Evolutionary conservation across 2,888 invertebrate genomes (phyloP).

Genomic region (Fissipunctia ypsillon): DNA sequence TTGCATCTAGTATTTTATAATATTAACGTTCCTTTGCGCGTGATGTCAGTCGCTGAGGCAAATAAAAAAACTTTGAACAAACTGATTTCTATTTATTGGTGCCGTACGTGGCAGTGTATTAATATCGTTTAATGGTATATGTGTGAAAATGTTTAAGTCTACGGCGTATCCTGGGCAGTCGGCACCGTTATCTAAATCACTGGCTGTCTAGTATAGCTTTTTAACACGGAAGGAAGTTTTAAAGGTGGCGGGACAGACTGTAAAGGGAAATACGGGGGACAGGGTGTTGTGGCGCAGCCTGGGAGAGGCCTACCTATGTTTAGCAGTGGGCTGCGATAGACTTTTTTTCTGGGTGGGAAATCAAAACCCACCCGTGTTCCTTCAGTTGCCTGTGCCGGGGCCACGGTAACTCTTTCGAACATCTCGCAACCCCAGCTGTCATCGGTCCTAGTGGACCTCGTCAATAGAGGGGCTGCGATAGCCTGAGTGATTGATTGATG

Average conservation of each 20-base stretch:
- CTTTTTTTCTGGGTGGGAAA: too few species aligned
- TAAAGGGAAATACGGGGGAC: too few species aligned
- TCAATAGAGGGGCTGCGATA: not conserved
- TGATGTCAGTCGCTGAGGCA: constrained; percentile 4
- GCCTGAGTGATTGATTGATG: not conserved
- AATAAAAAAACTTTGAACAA: constrained; percentile 14
- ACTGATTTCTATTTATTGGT: constrained; percentile 4
- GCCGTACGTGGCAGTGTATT: not conserved
- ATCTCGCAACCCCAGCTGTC: too few species aligned
- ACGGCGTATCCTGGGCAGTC: not conserved
- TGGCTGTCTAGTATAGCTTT: not conserved
- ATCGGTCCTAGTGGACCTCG: too few species aligned
- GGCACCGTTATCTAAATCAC: not conserved
- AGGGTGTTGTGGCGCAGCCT: too few species aligned
- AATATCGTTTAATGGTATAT: not conserved
- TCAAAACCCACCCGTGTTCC: too few species aligned
- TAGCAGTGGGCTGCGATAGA: too few species aligned
- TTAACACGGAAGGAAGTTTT: not conserved
- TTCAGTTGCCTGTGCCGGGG: too few species aligned
- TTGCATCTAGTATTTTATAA: constrained; percentile 73
- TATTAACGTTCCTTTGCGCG: constrained; percentile 29
- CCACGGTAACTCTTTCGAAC: too few species aligned
- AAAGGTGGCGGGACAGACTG: not conserved
- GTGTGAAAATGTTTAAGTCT: not conserved
- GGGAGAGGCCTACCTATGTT: too few species aligned